Evolutionary conservation across 2,888 invertebrate genomes (phyloP).

Genomic region (Thelaira solivaga): DNA sequence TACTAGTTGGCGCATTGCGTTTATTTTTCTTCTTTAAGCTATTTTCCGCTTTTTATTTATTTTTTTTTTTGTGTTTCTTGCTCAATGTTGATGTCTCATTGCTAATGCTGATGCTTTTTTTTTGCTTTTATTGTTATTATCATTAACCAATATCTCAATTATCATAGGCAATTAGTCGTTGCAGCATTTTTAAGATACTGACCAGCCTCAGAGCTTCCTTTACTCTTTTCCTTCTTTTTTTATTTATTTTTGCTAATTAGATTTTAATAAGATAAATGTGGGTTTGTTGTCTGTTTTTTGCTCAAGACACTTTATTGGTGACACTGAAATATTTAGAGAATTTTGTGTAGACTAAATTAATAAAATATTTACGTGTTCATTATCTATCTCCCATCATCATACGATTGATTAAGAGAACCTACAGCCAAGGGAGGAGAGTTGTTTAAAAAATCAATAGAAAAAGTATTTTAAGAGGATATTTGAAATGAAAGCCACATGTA

Average conservation of each 20-base stretch:
- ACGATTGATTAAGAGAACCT: no score
- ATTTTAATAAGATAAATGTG: slow-evolving; percentile 43
- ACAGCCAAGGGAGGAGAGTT: no score
- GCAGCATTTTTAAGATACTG: slow-evolving; percentile 43
- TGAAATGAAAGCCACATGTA: neutral
- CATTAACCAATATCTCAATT: slow-evolving; percentile 62
- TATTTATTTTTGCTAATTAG: slow-evolving; percentile 29
- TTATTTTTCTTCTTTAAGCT: neutral
- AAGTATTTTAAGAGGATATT: neutral
- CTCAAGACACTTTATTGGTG: neutral
- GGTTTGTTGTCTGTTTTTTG: neutral
- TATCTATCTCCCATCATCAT: no score
- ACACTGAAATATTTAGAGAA: slow-evolving; percentile 8
- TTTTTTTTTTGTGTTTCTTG: slow-evolving; percentile 3
- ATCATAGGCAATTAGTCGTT: slow-evolving; percentile 63
- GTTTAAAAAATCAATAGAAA: no score
- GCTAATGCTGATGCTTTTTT: slow-evolving; percentile 3
- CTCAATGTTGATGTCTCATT: neutral
- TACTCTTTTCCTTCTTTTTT: neutral
- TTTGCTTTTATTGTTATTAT: slow-evolving; percentile 39
- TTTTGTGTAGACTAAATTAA: slow-evolving; percentile 17
- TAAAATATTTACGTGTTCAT: neutral
- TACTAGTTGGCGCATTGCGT: slow-evolving; percentile 9
- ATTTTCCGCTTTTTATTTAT: slow-evolving; percentile 9
- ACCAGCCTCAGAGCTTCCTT: neutral